Evolutionary conservation across 2,113 vertebrate genomes (phyloP).

Genomic region (Rostratula benghalensis): DNA sequence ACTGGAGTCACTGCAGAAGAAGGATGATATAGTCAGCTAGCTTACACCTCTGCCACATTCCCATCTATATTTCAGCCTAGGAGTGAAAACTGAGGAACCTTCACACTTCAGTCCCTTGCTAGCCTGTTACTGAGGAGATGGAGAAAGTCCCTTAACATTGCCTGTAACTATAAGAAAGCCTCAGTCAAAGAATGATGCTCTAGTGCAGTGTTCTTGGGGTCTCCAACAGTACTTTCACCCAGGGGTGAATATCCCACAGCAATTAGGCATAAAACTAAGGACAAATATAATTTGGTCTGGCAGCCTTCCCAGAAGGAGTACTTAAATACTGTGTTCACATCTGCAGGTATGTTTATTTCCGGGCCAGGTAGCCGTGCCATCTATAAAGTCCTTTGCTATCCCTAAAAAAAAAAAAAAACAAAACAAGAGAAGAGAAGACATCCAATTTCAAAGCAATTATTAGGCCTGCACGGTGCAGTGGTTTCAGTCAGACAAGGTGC

Average conservation of each 20-base stretch:
- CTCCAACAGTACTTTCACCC: neutral
- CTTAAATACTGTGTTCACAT: neutral
- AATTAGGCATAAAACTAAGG: neutral
- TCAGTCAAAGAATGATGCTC: neutral
- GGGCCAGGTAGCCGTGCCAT: neutral
- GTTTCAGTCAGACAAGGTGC: neutral
- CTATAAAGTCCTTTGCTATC: neutral
- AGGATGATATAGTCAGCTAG: neutral
- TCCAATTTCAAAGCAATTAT: conserved; percentile 13
- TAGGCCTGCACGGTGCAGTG: neutral
- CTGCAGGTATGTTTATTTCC: neutral
- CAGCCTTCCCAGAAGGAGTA: neutral
- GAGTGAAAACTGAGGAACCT: neutral
- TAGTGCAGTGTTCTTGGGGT: neutral
- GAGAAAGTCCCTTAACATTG: neutral
- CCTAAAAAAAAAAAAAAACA: neutral
- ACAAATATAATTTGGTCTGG: neutral
- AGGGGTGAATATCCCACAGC: neutral
- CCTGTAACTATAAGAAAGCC: neutral
- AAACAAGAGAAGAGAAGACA: neutral
- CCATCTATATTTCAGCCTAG: neutral
- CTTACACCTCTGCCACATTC: neutral
- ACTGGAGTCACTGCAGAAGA: neutral
- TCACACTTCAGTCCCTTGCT: neutral
- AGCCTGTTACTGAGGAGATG: neutral